Base-by-base conservation (phyloP, 2,113 vertebrate genomes). In the Rhipidura dahli region DNA sequence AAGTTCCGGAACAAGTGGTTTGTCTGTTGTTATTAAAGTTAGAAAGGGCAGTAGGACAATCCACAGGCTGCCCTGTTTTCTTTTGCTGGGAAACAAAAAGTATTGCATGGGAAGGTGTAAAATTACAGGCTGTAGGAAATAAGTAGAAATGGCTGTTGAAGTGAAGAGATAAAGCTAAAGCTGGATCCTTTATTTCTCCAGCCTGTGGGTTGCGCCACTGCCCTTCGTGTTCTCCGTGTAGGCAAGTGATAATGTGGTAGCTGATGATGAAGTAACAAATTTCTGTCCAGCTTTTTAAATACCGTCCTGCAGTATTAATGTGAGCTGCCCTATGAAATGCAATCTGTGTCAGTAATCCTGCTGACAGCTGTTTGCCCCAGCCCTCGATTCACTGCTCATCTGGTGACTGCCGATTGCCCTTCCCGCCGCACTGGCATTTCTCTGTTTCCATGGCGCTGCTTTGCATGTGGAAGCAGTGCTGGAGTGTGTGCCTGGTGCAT, bases 401-500 rank as follows among this genome's bases (percentile, higher is more conserved):
- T 96, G 96, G 80, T 97, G 90, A 57, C 84, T 93, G 93, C 93
- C 0, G 8, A 57, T 81, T 69, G 95, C 96, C 94, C 94, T 97
- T 71, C 80, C 70, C 18, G 19, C 79, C 7, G 6, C 54, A 10
- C 45, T 51, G 87, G 95, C 92, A 92, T 84, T 80, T 88, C 89
- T 78, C 73, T 39, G 97, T 98, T 98, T 96, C 97, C 97, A 97
- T 97, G 97, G 97, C 79, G 49, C 90, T 97, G 94, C 95, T 97
- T 79, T 92, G 95, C 97, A 90, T 89, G 85, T 47, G 87, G 94
- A 95, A 87, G 94, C 70, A 42, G 93, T 3, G 51, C 95, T 90
- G 49, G 70, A 89, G 90, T 40, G 40, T 91, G 93, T 94, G 77
- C 72, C 51, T 91, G 53, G 54, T 40, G 33, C 33, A 15, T 92